phyloP scores from a whole-genome alignment of 1,140 invertebrate genomes.

The Drosophila ohnishii region DNA sequence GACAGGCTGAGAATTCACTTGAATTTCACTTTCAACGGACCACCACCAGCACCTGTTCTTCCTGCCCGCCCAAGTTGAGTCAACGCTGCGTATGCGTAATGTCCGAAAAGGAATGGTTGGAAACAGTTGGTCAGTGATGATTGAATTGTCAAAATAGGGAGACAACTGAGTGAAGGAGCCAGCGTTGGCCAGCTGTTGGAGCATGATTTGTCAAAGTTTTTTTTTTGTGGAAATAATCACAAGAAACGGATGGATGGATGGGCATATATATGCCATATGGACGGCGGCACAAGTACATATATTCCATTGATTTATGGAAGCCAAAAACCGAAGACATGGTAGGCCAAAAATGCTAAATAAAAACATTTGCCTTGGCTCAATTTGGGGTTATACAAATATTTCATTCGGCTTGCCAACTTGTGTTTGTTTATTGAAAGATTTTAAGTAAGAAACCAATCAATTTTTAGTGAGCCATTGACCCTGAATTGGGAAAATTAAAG shows the following conservation, averaged over 20 bases:
- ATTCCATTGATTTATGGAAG: slow-evolving; percentile 60
- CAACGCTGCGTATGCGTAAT: slow-evolving; percentile 69
- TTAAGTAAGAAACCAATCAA: slow-evolving; percentile 6
- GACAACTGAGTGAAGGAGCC: slow-evolving; percentile 49
- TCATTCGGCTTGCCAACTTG: slow-evolving; percentile 5
- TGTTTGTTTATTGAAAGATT: slow-evolving; percentile 6
- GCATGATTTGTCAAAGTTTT: slow-evolving; percentile 59
- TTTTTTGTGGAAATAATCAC: slow-evolving; percentile 23
- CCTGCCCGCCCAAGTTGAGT: slow-evolving; percentile 41
- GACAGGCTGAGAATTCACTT: slow-evolving; percentile 41
- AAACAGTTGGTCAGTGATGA: slow-evolving; percentile 29
- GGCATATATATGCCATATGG: slow-evolving; percentile 2
- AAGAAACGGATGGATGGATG: slow-evolving; percentile 15
- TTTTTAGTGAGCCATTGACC: slow-evolving; percentile 1
- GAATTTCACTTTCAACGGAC: slow-evolving; percentile 53
- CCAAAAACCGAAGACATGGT: slow-evolving; percentile 33
- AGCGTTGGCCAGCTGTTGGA: slow-evolving; percentile 46
- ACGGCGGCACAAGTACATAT: slow-evolving; percentile 9
- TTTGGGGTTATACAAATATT: slow-evolving; percentile 16
- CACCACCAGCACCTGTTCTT: slow-evolving; percentile 24
- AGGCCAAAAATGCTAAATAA: slow-evolving; percentile 29
- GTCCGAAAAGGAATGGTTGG: slow-evolving; percentile 1
- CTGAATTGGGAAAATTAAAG: neutral
- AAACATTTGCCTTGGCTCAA: slow-evolving; percentile 3
- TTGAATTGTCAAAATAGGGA: slow-evolving; percentile 42